Evolutionary conservation across 2,888 invertebrate species (phyloP), one percentile per base, ranked within the genome.

Genomic region (Mesoligia furuncula): DNA sequence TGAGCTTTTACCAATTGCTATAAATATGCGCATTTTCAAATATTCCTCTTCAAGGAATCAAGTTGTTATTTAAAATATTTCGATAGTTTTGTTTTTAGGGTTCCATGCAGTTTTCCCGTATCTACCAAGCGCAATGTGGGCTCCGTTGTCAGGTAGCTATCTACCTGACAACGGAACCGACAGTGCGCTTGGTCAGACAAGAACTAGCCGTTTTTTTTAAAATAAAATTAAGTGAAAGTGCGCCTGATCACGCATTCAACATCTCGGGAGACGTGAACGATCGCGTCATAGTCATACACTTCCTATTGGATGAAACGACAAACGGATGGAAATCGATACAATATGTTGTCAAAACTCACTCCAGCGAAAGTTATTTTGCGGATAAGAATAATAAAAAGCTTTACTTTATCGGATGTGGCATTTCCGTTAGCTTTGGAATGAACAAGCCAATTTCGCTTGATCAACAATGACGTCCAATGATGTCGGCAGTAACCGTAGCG

Each of bases 291-390:
- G 54, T 79, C 82, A 80, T 71, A 85, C 75, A 84, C 83, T 73
- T 76, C 61, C 31, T 70, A 74, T 39, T 57, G 31, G 51, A 67
- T 72, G 74, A 36, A 75, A 82, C 78, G 82, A 85, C 80, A 85
- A 83, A 87, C 86, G 76, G 81, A 88, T 81, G 83, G 87, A 84
- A 85, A 87, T 86, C 83, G 76, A 84, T 80, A 80, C 78, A 80
- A 78, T 81, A 68, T 81, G 57, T 70, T 72, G 80, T 83, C 71
- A 72, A 86, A 88, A 83, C 81, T 77, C 51, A 62, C 72, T 79
- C 8, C 6, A 77, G 87, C 67, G 88, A 88, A 88, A 88, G 88
- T 88, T 77, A 65, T 61, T 76, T 77, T 51, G 39, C 45, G 45
- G 27, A 72, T 77, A 62, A 64, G 73, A 78, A 75, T 73, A 75